phyloP scores from a whole-genome alignment of 2,888 invertebrate genomes.

The Drosophila crucigera region DNA sequence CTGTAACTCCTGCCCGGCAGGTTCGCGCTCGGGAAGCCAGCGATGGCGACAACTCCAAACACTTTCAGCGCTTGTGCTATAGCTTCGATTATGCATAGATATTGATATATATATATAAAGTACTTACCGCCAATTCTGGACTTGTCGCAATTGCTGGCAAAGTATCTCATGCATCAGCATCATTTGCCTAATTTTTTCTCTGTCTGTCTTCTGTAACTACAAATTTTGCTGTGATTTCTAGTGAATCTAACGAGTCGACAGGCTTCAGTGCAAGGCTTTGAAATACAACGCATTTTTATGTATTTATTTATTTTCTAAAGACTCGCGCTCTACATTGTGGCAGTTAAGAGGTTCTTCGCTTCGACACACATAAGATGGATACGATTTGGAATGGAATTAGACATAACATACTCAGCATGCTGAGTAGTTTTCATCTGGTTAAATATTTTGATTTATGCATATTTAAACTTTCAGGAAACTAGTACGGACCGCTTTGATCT shows the following conservation, averaged over 20 bases:
- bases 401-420: slow-evolving; percentile 18
- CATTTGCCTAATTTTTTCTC: slow-evolving; percentile 22
- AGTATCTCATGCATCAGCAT: slow-evolving; percentile 11
- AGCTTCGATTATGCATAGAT: not conserved
- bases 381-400: not conserved
- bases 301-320: not conserved
- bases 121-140: slow-evolving; percentile 35
- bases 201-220: not conserved
- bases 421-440: slow-evolving; percentile 6
- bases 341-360: not conserved
- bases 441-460: slow-evolving; percentile 33
- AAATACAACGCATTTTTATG: not conserved
- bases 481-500: slow-evolving; percentile 25
- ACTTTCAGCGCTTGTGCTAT: not conserved
- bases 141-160: slow-evolving; percentile 37
- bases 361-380: not conserved
- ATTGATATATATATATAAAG: not conserved
- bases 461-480: slow-evolving; percentile 19
- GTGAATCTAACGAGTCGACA: not conserved
- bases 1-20: slow-evolving; percentile 28
- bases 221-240: not conserved
- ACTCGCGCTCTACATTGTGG: not conserved
- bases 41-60: slow-evolving; percentile 17
- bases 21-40: slow-evolving; percentile 22
- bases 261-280: not conserved